phyloP scores from a whole-genome alignment of 2,113 vertebrate species.

The rabbit (Oryctolagus cuniculus) region DNA sequence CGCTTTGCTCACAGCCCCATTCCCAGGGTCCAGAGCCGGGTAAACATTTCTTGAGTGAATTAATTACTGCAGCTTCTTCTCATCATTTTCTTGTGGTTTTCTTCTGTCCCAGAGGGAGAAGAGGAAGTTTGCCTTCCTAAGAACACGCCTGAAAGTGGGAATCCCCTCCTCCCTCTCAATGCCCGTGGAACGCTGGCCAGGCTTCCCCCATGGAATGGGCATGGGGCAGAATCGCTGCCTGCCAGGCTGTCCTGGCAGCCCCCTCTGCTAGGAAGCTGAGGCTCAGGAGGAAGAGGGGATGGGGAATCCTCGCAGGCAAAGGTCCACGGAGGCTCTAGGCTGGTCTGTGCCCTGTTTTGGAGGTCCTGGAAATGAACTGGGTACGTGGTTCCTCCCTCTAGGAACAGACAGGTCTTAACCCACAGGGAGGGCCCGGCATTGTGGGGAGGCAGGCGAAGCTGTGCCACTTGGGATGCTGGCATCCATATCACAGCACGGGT shows the following conservation, averaged over 20 bases:
- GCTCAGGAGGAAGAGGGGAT: not conserved
- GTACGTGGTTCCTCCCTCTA: not conserved
- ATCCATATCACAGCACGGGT: too few species aligned
- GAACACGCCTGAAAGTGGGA: slow-evolving; percentile 23
- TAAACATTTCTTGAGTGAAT: slow-evolving; percentile 50
- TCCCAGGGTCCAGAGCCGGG: slow-evolving; percentile 10
- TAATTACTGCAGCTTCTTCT: slow-evolving; percentile 54
- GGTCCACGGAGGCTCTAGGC: not conserved
- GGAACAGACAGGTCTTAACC: not conserved
- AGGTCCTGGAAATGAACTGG: not conserved
- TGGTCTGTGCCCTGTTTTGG: not conserved
- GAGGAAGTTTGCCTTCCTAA: slow-evolving; percentile 4
- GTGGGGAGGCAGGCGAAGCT: too few species aligned
- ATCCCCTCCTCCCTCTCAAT: slow-evolving; percentile 17
- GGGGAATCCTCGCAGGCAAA: not conserved
- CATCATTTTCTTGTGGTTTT: slow-evolving; percentile 53
- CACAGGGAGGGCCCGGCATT: too few species aligned
- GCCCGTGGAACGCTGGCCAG: not conserved
- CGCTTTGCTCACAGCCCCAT: not conserved
- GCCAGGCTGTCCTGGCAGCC: not conserved
- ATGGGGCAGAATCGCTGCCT: not conserved
- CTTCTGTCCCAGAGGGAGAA: slow-evolving; percentile 47
- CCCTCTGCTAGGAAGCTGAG: not conserved
- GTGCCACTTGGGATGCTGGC: too few species aligned
- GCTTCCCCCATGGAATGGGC: not conserved